Conservation (phyloP, 2,888 invertebrate genomes). For the Agonum fuliginosum region DNA sequence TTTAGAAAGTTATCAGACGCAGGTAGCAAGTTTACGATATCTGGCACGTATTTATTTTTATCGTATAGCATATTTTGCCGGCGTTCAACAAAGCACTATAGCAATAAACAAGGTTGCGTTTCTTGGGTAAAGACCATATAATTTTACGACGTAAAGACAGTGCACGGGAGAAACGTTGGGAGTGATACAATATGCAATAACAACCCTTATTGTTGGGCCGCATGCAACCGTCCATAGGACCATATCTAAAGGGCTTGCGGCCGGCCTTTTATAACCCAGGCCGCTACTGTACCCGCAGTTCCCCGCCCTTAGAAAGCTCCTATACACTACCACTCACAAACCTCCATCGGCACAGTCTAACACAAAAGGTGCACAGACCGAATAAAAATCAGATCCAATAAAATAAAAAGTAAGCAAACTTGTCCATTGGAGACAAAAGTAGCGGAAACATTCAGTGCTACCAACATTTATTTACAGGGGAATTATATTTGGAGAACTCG, state of each 20-base stretch:
- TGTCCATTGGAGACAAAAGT: constrained; percentile 70
- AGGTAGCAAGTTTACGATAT: constrained; percentile 37
- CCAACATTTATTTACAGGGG: constrained; percentile 70
- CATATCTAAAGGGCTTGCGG: constrained; percentile 68
- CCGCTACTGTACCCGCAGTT: constrained; percentile 64
- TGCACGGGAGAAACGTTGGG: constrained; percentile 45
- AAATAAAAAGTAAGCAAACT: constrained; percentile 71
- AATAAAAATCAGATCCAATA: constrained; percentile 71
- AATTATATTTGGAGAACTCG: constrained; percentile 66
- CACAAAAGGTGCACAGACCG: constrained; percentile 62
- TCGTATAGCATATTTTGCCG: constrained; percentile 39
- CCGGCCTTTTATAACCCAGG: constrained; percentile 65
- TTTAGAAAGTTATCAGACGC: constrained; percentile 24
- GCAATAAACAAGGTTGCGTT: constrained; percentile 50
- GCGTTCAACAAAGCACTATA: constrained; percentile 34
- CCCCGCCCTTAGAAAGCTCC: constrained; percentile 36
- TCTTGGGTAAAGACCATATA: constrained; percentile 57
- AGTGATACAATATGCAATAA: constrained; percentile 58
- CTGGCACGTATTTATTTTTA: constrained; percentile 33
- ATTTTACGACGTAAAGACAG: constrained; percentile 57
- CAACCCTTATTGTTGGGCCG: constrained; percentile 53
- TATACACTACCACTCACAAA: neutral
- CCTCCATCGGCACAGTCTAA: constrained; percentile 46
- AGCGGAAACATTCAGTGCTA: constrained; percentile 69
- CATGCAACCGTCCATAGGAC: constrained; percentile 61